A percentile compares a stretch with the other conserved stretches of the same genome.
phyloP scores from a whole-genome alignment of 2,888 invertebrate genomes.

The Zhuqinia jingwanae region DNA sequence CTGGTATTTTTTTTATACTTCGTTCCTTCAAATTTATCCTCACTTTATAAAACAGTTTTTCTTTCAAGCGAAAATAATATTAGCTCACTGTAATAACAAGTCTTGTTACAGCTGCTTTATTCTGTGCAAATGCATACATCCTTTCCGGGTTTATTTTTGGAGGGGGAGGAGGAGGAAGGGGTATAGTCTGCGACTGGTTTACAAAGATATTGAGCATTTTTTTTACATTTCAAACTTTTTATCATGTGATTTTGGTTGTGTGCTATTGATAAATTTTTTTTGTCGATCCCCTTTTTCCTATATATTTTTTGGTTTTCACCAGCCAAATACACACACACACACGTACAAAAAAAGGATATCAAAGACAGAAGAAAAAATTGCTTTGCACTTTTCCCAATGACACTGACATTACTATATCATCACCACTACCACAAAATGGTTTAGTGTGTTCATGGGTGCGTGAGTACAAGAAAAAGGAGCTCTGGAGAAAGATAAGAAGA shows the following conservation, averaged over 20 bases:
- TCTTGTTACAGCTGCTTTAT: not conserved
- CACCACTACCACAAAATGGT: too few species aligned
- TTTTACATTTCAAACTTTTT: too few species aligned
- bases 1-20: constrained; percentile 56
- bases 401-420: too few species aligned
- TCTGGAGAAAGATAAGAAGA: constrained; percentile 18
- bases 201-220: too few species aligned
- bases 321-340: not conserved
- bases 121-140: too few species aligned
- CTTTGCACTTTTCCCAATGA: not conserved
- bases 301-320: too few species aligned
- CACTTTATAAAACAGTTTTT: constrained; percentile 5
- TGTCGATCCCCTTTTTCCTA: too few species aligned
- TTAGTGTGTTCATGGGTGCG: not conserved
- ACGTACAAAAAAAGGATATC: not conserved
- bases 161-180: too few species aligned
- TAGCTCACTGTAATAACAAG: not conserved
- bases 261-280: too few species aligned
- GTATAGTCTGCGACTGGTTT: too few species aligned
- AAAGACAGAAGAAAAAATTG: not conserved
- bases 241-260: too few species aligned
- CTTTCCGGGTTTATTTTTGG: not conserved
- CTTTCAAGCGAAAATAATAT: not conserved
- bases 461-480: not conserved
- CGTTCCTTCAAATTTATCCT: constrained; percentile 34